Evolutionary conservation across 1,140 invertebrate species (phyloP).

Genomic region (Bacillus rossius): DNA sequence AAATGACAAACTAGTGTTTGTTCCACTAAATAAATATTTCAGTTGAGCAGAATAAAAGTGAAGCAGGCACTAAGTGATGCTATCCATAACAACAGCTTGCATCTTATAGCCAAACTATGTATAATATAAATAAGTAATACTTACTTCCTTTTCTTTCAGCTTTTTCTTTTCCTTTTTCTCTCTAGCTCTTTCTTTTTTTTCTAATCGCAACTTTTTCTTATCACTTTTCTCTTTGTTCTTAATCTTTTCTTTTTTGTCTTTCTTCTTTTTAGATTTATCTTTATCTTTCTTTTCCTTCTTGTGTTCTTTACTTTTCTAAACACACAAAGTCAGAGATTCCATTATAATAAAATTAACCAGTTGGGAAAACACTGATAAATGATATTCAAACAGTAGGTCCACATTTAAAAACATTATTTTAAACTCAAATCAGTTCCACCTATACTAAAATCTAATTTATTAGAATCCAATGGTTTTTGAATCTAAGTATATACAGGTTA

Average conservation of each 20-base stretch:
- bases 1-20: too few relatives aligned
- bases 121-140: neutral
- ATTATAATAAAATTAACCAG: neutral
- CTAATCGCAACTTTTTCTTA: conserved; percentile 18
- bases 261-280: conserved; percentile 22
- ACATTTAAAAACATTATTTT: neutral
- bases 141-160: conserved; percentile 25
- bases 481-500: too few relatives aligned
- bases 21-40: too few relatives aligned
- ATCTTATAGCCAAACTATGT: too few relatives aligned
- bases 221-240: conserved; percentile 25
- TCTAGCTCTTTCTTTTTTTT: conserved; percentile 25
- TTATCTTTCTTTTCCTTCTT: conserved; percentile 26
- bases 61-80: too few relatives aligned
- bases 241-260: conserved; percentile 22
- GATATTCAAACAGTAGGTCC: neutral
- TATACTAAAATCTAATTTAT: too few relatives aligned
- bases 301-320: conserved; percentile 22
- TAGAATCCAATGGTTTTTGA: too few relatives aligned
- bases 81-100: too few relatives aligned
- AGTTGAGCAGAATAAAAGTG: too few relatives aligned
- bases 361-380: too few relatives aligned
- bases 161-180: conserved; percentile 29
- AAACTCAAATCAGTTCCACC: neutral
- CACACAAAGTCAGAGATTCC: too few relatives aligned